Evolutionary conservation across 2,888 invertebrate species (phyloP), one percentile per base, ranked within the genome.

Genomic region (Malthinus flaveolus): DNA sequence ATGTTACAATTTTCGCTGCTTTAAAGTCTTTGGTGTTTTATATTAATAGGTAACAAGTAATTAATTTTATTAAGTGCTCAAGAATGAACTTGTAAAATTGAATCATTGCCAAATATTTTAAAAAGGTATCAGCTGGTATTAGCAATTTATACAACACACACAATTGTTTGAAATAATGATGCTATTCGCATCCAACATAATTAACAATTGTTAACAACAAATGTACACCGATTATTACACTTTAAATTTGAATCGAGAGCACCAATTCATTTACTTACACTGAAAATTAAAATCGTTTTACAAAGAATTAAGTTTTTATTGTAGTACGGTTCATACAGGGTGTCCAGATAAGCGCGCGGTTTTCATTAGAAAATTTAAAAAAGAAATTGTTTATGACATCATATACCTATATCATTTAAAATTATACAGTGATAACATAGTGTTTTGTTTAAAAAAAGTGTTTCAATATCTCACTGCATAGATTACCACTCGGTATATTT

Each of bases 21-120:
- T 46, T n/a, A 32, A 37, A 48, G 44, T 56, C 57, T 57, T 57
- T 57, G 57, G 57, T 57, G 52, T 57, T 48, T 45, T 13, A 32
- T 42, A 32, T 49, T 34, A 42, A 31, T n/a, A n/a, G n/a, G 32
- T 33, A 33, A 13, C 33, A 34, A 12, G 36, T 34, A 34, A n/a
- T 12, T 32, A 50, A 10, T 31, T 39, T 15, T 12, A 35, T 49
- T 35, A 49, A 36, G 23, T 23, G 36, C 49, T 34, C 9, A 49
- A 45, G 46, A 32, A 46, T 46, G 32, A 12, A 46, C 31, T 35
- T 31, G 11, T 1, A 37, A 46, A 46, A 53, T 46, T 46, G 13
- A 31, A 53, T 9, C 35, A 46, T 53, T 53, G 45, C 53, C 31
- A 46, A 35, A 46, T 44, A 53, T 53, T 33, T 15, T n/a, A 36